Base-by-base conservation (phyloP, 2,888 invertebrate species). In the Leucania comma region DNA sequence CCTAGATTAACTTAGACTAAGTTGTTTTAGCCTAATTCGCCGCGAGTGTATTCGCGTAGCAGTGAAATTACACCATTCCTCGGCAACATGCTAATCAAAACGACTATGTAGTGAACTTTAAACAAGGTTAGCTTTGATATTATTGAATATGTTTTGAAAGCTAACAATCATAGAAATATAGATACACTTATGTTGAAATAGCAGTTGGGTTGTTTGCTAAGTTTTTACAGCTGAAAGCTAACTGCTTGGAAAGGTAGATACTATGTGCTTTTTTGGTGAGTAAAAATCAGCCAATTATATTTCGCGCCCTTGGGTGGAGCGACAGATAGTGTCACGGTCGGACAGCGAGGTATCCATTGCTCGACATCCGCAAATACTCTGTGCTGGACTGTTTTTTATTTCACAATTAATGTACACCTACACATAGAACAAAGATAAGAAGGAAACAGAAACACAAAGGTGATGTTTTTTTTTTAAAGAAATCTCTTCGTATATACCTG, bases 11-110 rank as follows among this genome's bases (percentile, higher is more conserved):
- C 14, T 62, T 22, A 22, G 17, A 46, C 22, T 26, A 24, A 26
- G 53, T 72, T 22, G 35, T 63, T 26, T 54, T 65, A 75, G 17
- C 38, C 65, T 65, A 10, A 75, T 71, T 75, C 17, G 3, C 6
- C n/a, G 12, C 8, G 24, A 50, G 48, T 32, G n/a, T 46, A 24
- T 38, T 38, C 22, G 48, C 17, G 12, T 48, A 54, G n/a, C 32
- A 57, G 6, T 35, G 24, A 10, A 74, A 50, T 26, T 66, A 48
- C 17, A 50, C 12, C 29, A 26, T 75, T 22, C 54, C 63, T 46
- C 8, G 20, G 35, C 20, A 73, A 63, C 35, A 73, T 70, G 51
- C 46, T 53, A 35, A 46, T 62, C 42, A 54, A 51, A 73, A 32
- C 5, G 6, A 20, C 42, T 35, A 50, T 56, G 42, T 56, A 51